These are phyloP conservation scores for Holacanthus passer DNA, from an alignment of 2,113 vertebrate genomes.

Conservation along the genomic window DNA sequence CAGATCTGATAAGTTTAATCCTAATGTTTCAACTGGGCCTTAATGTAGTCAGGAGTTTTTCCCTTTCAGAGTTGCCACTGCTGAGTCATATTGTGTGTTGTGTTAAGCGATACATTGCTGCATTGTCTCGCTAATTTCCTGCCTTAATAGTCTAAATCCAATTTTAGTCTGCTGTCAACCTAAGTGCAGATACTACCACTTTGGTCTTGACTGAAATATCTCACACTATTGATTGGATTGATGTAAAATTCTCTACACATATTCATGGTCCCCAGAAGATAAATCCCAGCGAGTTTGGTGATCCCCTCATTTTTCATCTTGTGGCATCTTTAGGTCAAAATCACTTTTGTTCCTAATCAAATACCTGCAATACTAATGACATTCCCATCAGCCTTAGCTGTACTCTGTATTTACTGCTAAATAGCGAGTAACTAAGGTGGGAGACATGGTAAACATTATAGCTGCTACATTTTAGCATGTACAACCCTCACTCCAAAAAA, in stretches of 20 bases:
- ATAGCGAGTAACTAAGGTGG: background rate
- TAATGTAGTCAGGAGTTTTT: conserved; percentile 55
- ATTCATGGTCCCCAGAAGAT: background rate
- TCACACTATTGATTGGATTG: background rate
- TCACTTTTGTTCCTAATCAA: background rate
- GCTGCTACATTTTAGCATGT: background rate
- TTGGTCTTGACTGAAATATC: background rate
- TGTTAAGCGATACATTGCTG: conserved; percentile 33
- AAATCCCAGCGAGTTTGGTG: background rate
- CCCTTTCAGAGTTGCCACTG: conserved; percentile 47
- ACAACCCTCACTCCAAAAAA: no score
- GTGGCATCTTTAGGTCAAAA: background rate
- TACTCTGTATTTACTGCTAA: background rate
- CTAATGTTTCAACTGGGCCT: conserved; percentile 59
- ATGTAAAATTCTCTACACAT: background rate
- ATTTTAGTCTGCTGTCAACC: background rate
- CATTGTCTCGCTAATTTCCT: conserved; percentile 31
- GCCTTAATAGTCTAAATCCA: conserved; percentile 26
- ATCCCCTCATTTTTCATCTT: background rate
- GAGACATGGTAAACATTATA: background rate
- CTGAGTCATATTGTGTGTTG: conserved; percentile 46
- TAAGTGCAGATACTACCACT: background rate
- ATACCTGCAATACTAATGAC: background rate
- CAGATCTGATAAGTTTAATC: conserved; percentile 65
- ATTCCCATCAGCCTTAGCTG: background rate